Conservation (phyloP, 1,140 invertebrate genomes). For the Melipona quadrifasciata region DNA sequence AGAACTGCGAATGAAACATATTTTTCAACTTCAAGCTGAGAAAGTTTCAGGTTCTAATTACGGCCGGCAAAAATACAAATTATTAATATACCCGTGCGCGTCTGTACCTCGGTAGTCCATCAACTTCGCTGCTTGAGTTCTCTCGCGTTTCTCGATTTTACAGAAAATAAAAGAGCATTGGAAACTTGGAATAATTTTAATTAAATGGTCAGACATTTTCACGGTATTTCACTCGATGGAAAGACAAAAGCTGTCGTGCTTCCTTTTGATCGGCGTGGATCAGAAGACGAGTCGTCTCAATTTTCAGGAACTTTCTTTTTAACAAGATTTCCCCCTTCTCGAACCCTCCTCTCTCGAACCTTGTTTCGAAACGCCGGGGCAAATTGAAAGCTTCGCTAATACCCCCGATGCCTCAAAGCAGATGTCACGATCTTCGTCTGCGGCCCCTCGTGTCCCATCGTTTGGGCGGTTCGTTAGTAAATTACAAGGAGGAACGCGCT, state of each 20-base stretch:
- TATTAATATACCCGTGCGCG: too few species aligned
- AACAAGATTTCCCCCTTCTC: not conserved
- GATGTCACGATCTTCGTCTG: not conserved
- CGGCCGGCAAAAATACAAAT: too few species aligned
- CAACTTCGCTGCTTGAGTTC: too few species aligned
- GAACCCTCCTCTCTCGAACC: not conserved
- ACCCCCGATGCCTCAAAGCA: slow-evolving; percentile 20
- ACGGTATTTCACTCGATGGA: not conserved
- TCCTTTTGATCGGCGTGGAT: not conserved
- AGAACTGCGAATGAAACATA: too few species aligned
- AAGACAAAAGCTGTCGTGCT: not conserved
- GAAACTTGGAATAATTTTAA: too few species aligned
- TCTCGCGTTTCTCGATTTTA: too few species aligned
- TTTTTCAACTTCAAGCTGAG: too few species aligned
- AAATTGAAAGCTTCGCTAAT: slow-evolving; percentile 47
- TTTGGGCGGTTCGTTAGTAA: slow-evolving; percentile 58
- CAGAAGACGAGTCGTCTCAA: not conserved
- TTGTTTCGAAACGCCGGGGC: not conserved
- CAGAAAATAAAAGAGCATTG: too few species aligned
- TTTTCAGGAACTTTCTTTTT: not conserved
- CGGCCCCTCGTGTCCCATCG: too few species aligned
- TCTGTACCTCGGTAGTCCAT: too few species aligned
- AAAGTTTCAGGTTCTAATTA: too few species aligned
- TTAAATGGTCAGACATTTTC: too few species aligned
- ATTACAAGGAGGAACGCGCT: slow-evolving; percentile 42